Evolutionary conservation across 2,797 vertebrate species (phyloP).

Genomic region (Darevskia nairensis): DNA sequence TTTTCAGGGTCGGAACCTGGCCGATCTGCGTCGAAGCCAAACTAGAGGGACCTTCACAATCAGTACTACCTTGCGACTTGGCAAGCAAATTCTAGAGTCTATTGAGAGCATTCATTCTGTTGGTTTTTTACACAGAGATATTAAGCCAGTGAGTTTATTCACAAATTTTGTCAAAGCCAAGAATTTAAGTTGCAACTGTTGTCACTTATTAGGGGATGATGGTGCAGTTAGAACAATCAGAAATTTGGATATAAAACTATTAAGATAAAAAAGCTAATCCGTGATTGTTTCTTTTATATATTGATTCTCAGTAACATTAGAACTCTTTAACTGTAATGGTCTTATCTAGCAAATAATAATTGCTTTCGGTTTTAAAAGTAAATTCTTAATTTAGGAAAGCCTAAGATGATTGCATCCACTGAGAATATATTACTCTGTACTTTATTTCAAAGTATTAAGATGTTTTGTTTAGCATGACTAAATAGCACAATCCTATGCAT

Average conservation of each 20-base stretch:
- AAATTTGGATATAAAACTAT: neutral
- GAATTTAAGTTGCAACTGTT: too few species aligned
- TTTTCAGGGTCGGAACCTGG: conserved; percentile 93
- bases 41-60: conserved; percentile 93
- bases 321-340: neutral
- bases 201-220: conserved; percentile 33
- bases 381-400: conserved; percentile 4
- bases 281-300: neutral
- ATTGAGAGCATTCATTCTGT: conserved; percentile 99
- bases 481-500: too few species aligned
- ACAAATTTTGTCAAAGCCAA: conserved; percentile 34
- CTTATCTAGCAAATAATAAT: neutral
- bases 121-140: conserved; percentile 97
- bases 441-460: conserved; percentile 8
- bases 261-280: neutral
- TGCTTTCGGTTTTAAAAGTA: conserved; percentile 16
- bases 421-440: conserved; percentile 1
- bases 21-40: conserved; percentile 95
- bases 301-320: neutral
- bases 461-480: too few species aligned
- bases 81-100: conserved; percentile 95
- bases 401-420: neutral
- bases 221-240: neutral
- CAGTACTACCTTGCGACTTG: conserved; percentile 94
- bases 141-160: conserved; percentile 90